phyloP scores from a whole-genome alignment of 2,888 invertebrate genomes.

The Steromphala cineraria region DNA sequence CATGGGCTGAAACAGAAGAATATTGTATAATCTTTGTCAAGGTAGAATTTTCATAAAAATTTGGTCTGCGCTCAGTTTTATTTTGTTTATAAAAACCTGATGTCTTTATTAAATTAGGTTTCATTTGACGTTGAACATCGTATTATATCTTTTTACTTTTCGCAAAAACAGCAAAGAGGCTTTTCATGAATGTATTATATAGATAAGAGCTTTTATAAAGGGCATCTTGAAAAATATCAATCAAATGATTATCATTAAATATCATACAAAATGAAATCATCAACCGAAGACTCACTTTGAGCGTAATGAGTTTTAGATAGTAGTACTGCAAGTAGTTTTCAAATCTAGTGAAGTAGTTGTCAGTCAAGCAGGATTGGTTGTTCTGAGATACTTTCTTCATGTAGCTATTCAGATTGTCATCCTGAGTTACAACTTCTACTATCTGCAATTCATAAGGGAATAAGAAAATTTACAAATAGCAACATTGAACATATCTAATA shows the following conservation, averaged over 20 bases:
- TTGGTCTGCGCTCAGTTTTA: no score
- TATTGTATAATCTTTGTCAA: not conserved
- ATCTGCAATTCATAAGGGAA: slow-evolving; percentile 43
- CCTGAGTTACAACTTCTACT: slow-evolving; percentile 35
- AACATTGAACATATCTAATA: no score
- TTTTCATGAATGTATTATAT: no score
- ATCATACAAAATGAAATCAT: not conserved
- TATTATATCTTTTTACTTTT: no score
- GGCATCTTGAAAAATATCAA: not conserved
- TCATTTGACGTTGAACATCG: no score
- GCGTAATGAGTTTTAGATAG: slow-evolving; percentile 56
- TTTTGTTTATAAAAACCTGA: no score
- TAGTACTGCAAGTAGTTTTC: slow-evolving; percentile 69
- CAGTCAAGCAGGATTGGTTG: slow-evolving; percentile 37
- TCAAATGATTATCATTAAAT: not conserved
- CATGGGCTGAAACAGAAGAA: slow-evolving; percentile 1
- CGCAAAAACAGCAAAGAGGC: no score
- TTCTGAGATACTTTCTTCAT: slow-evolving; percentile 53
- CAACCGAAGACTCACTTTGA: slow-evolving; percentile 45
- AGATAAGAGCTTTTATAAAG: no score
- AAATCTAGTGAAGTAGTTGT: slow-evolving; percentile 69
- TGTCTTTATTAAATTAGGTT: no score
- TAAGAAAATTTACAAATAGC: no score
- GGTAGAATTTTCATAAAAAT: no score
- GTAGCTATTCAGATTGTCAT: slow-evolving; percentile 61